Evolutionary conservation across 1,140 invertebrate genomes (phyloP), one percentile per base, ranked within the genome.

Genomic region (Asbolus verrucosus): DNA sequence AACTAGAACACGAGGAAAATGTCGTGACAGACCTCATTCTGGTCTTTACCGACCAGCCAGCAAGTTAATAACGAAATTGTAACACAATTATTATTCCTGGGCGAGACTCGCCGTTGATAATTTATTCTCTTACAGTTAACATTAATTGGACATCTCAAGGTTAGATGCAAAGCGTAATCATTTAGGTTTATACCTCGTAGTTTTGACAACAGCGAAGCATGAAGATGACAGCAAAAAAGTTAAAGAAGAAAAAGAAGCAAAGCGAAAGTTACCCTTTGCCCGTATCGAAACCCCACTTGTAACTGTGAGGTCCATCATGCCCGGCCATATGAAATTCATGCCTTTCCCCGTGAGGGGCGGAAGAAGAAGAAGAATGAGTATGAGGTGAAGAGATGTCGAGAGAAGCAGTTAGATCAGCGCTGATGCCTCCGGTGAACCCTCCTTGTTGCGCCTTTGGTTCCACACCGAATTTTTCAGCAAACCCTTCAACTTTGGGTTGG

Each of bases 211-310:
- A n/a, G n/a, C n/a, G n/a, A n/a, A n/a, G n/a, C n/a, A n/a, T n/a
- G n/a, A n/a, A n/a, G n/a, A n/a, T n/a, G n/a, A n/a, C n/a, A n/a
- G n/a, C n/a, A n/a, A n/a, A n/a, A n/a, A 27, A 27, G 24, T 27
- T 27, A 8, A 3, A 27, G 24, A 27, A 27, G 24, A 27, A 54
- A 24, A 54, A 27, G 46, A 54, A 54, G 6, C 16, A 19, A 31
- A 54, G 46, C 46, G 19, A 65, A 33, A 79, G 82, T 88, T 84
- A 94, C 92, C 92, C 92, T 82, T 90, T 89, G 70, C 93, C 94
- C 24, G 93, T 95, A 77, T 95, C 92, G 80, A 88, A 95, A 69
- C 93, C 93, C 82, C 94, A 95, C 79, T 93, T 89, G 79, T 95
- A 96, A 43, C 90, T 92, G 73, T 92, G 85, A 1, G 93, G 93